Base-by-base conservation (phyloP, 2,797 vertebrate genomes). In the Graptemys geographica region DNA sequence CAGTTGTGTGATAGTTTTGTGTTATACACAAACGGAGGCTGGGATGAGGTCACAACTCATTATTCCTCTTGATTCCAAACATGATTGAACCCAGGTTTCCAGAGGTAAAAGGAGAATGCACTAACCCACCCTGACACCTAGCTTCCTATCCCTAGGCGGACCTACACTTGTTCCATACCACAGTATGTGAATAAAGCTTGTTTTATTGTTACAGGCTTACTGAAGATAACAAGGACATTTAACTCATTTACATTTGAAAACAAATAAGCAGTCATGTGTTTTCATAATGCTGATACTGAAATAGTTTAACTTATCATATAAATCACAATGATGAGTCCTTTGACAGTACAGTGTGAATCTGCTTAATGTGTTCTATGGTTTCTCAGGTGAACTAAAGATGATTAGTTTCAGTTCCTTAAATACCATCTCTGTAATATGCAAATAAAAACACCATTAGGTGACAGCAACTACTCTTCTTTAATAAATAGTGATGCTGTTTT, bases 341-440 rank as follows among this genome's bases (percentile, higher is more conserved):
- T 76, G 31, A 52, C 65, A 53, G 11, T 56, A 72, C n/a, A 37
- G 1, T 57, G 65, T 80, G 81, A 89, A 78, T 9, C 23, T 80
- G 41, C 52, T 93, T 79, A 55, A n/a, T 78, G 90, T 95, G 10
- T 74, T 53, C 80, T 62, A 11, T 59, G 28, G 11, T 44, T 90
- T 84, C 80, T 15, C 37, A 82, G 33, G 25, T 85, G 41, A 95
- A 86, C 33, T 52, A 69, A 81, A 56, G 33, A 82, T 51, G 51
- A 2, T 33, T 74, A 52, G 78, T 62, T 90, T 47, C 10, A 89
- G 33, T 37, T 81, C 69, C 81, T 92, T 79, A 92, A 83, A 85
- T 88, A 92, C 10, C 4, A 31, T 47, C 55, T 91, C 27, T 49
- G 18, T 81, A 90, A 92, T 93, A 72, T 90, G 33, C 56, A 94